These are phyloP conservation scores for Archips xylosteana DNA, from an alignment of 2,888 invertebrate species.

Conservation along the genomic window DNA sequence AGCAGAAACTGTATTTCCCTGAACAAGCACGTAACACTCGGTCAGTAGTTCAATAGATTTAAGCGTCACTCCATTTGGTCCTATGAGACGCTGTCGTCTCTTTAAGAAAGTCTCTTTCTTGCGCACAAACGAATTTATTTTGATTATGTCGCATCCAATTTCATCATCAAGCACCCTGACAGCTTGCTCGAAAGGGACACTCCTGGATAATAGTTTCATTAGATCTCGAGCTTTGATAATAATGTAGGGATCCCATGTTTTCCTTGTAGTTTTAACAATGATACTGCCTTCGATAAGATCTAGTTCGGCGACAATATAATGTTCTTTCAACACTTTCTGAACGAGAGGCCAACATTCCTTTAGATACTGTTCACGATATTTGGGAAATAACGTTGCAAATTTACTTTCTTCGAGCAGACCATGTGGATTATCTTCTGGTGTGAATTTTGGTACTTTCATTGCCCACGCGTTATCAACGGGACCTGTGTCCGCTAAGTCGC, in stretches of 20 bases:
- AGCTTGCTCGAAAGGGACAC: constrained; percentile 99
- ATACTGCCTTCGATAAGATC: constrained; percentile 98
- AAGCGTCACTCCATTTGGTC: constrained; percentile 98
- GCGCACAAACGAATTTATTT: constrained; percentile 95
- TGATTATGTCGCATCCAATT: constrained; percentile 97
- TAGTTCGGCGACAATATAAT: constrained; percentile 93
- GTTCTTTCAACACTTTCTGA: constrained; percentile 92
- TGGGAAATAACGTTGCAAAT: constrained; percentile 98
- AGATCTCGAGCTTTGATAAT: constrained; percentile 98
- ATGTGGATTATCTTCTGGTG: constrained; percentile 94
- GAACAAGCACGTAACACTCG: constrained; percentile 97
- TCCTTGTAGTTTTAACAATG: constrained; percentile 96
- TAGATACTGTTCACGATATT: constrained; percentile 98
- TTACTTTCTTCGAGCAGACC: constrained; percentile 96
- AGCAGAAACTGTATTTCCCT: constrained; percentile 98
- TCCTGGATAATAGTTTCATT: constrained; percentile 96
- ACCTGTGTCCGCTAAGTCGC: constrained; percentile 70
- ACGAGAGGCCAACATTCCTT: constrained; percentile 98
- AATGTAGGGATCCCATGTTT: constrained; percentile 99
- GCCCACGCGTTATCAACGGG: constrained; percentile 95
- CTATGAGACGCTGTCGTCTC: constrained; percentile 96
- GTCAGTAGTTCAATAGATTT: constrained; percentile 98
- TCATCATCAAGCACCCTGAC: constrained; percentile 95
- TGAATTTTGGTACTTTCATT: constrained; percentile 94
- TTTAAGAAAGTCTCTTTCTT: constrained; percentile 98